phyloP scores from a whole-genome alignment of 2,888 invertebrate genomes.

The Griposia aprilina region DNA sequence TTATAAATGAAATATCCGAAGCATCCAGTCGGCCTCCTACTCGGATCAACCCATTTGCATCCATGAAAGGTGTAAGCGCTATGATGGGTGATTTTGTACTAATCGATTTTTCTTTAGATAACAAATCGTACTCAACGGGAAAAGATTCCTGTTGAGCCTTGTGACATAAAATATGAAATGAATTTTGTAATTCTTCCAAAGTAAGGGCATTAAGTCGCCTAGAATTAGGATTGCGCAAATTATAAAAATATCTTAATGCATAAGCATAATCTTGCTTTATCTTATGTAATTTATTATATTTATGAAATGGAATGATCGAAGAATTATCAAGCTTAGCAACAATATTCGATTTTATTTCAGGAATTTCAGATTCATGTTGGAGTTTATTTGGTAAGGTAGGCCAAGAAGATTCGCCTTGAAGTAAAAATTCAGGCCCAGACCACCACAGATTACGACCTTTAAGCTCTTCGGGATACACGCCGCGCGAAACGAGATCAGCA shows the following conservation, averaged over 20 bases:
- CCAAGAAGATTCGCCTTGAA: background rate
- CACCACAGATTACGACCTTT: slow-evolving; percentile 2
- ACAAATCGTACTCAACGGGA: background rate
- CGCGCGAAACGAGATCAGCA: slow-evolving; percentile 8
- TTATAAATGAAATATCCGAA: too few relatives aligned
- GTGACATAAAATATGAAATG: background rate
- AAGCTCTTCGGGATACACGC: slow-evolving; percentile 4
- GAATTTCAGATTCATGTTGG: too few relatives aligned
- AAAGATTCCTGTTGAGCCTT: background rate
- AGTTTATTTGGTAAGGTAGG: too few relatives aligned
- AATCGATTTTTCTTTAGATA: background rate
- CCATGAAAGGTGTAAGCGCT: background rate
- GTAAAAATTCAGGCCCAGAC: background rate
- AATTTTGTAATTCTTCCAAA: background rate
- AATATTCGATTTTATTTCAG: background rate
- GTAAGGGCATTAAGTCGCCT: background rate
- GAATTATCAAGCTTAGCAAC: background rate
- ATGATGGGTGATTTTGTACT: slow-evolving; percentile 1
- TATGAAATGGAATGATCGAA: background rate
- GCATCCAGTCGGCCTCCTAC: background rate
- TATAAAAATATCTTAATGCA: background rate
- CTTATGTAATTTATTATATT: background rate
- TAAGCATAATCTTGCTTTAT: background rate
- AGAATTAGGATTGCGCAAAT: background rate
- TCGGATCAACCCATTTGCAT: background rate